phyloP scores from a whole-genome alignment of 2,113 vertebrate species.

The Falco punctatus region DNA sequence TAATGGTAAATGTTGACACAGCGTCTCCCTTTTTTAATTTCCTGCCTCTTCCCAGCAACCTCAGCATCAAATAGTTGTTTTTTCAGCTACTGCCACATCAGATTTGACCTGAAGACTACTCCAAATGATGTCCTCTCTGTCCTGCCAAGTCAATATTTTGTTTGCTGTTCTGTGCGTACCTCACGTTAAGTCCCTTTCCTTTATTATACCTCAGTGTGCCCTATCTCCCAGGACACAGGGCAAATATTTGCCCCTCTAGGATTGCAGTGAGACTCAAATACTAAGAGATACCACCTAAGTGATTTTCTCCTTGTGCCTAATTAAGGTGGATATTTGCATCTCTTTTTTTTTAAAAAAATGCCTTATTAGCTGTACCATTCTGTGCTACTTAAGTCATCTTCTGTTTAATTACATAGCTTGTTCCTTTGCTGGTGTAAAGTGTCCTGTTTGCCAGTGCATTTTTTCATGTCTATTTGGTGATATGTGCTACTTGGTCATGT shows the following conservation, averaged over 20 bases:
- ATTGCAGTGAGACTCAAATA: background rate
- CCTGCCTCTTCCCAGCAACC: background rate
- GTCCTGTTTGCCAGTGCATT: accelerated
- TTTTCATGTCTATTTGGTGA: background rate
- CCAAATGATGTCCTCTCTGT: background rate
- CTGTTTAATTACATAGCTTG: background rate
- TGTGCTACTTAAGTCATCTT: background rate
- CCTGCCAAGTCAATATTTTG: background rate
- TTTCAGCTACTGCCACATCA: background rate
- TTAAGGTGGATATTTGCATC: background rate
- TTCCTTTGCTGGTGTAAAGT: background rate
- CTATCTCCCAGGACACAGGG: background rate
- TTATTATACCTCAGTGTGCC: background rate
- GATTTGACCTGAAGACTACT: background rate
- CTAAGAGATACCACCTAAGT: background rate
- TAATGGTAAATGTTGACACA: background rate
- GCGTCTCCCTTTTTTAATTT: slow-evolving; percentile 17
- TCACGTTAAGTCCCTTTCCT: background rate
- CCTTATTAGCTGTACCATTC: background rate
- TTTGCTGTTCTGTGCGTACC: background rate
- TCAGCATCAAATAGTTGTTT: background rate
- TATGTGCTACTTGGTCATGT: accelerated
- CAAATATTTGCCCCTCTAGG: background rate
- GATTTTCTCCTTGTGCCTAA: background rate
- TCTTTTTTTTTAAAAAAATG: background rate